phyloP scores from a whole-genome alignment of 2,888 invertebrate species.

The Pyralis farinalis region DNA sequence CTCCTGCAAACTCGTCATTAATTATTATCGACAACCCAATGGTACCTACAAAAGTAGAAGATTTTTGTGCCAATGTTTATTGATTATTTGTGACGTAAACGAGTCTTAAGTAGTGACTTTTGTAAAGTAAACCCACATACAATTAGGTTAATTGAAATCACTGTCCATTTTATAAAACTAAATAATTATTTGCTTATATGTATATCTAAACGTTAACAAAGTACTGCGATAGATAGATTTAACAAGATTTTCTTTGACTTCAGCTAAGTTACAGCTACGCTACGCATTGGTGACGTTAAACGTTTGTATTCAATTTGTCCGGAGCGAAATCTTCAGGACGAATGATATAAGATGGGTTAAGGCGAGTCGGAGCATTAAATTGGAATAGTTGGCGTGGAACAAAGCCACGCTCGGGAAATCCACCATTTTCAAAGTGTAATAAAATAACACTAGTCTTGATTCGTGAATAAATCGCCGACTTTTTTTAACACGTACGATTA shows the following conservation, averaged over 20 bases:
- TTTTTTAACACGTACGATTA: background rate
- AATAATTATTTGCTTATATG: too few species aligned
- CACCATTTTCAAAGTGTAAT: conserved; percentile 16
- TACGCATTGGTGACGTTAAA: conserved; percentile 23
- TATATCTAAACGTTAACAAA: too few species aligned
- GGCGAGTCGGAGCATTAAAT: conserved; percentile 34
- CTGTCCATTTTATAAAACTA: too few species aligned
- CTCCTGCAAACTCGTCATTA: too few species aligned
- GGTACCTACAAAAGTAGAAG: too few species aligned
- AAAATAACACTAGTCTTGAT: background rate
- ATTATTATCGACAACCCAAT: too few species aligned
- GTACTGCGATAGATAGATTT: background rate
- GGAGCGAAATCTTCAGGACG: conserved; percentile 26
- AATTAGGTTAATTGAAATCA: too few species aligned
- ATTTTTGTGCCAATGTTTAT: too few species aligned
- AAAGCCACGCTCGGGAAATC: conserved; percentile 24
- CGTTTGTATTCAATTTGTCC: conserved; percentile 43
- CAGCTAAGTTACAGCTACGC: background rate
- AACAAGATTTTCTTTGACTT: conserved; percentile 7
- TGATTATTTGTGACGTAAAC: too few species aligned
- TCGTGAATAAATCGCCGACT: conserved; percentile 1
- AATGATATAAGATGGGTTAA: conserved; percentile 31
- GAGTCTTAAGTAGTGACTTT: too few species aligned
- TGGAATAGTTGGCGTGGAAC: conserved; percentile 27
- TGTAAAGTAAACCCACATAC: too few species aligned